Evolutionary conservation across 2,113 vertebrate species (phyloP).

Genomic region (Pteruthius melanotis): DNA sequence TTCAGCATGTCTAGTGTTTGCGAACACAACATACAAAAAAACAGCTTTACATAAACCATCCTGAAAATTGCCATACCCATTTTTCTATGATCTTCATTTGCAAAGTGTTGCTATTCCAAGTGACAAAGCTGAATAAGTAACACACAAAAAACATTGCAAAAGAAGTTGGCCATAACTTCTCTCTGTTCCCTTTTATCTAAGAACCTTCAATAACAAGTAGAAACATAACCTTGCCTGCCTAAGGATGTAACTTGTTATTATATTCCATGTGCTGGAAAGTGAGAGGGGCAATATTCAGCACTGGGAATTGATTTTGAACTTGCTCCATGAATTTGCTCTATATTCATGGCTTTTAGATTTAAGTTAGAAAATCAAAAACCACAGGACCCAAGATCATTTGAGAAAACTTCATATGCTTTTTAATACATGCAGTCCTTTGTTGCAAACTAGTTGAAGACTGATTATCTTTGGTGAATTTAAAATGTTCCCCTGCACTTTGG

Average conservation of each 20-base stretch:
- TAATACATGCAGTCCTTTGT: background rate
- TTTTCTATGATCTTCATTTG: background rate
- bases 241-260: background rate
- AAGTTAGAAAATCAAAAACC: background rate
- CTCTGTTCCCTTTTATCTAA: background rate
- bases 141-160: background rate
- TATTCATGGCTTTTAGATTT: background rate
- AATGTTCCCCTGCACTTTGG: background rate
- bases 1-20: background rate
- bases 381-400: background rate
- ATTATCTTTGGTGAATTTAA: background rate
- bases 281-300: background rate
- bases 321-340: background rate
- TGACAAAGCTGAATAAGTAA: background rate
- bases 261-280: background rate
- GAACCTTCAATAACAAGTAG: background rate
- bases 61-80: background rate
- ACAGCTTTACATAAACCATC: background rate
- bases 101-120: background rate
- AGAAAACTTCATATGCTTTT: no score
- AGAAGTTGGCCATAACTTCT: background rate
- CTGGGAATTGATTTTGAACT: background rate
- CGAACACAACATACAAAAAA: background rate
- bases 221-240: background rate
- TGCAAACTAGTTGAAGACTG: background rate